Percentiles rank a stretch among this genome's conserved stretches.
phyloP scores from a whole-genome alignment of 2,797 vertebrate species.

The Microcaecilia unicolor region DNA sequence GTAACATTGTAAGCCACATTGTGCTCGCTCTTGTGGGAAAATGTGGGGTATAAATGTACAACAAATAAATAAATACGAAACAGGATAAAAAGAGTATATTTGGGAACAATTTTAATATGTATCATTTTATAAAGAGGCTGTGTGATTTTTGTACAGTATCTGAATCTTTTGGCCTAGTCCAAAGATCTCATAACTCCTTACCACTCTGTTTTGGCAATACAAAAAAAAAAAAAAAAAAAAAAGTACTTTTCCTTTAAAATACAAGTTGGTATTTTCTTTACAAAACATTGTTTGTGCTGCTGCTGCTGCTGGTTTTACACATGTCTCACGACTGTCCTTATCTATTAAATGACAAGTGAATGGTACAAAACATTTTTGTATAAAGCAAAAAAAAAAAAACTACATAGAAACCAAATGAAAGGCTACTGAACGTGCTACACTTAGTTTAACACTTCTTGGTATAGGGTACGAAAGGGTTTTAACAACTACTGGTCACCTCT shows the following conservation, averaged over 20 bases:
- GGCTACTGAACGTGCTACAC: slow-evolving; percentile 29
- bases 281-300: too few species aligned
- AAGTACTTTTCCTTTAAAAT: slow-evolving; percentile 46
- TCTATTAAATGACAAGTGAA: slow-evolving; percentile 52
- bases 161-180: slow-evolving; percentile 40
- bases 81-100: slow-evolving; percentile 29
- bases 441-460: slow-evolving; percentile 49
- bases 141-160: slow-evolving; percentile 29
- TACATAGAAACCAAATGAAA: slow-evolving; percentile 32
- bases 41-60: too few species aligned
- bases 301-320: slow-evolving; percentile 48
- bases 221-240: slow-evolving; percentile 10
- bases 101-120: slow-evolving; percentile 28
- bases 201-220: slow-evolving; percentile 24
- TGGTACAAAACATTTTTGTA: slow-evolving; percentile 52
- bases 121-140: slow-evolving; percentile 26
- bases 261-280: slow-evolving; percentile 49
- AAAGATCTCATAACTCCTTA: slow-evolving; percentile 29
- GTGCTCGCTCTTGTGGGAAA: too few species aligned
- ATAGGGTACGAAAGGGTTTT: slow-evolving; percentile 46
- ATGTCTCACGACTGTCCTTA: slow-evolving; percentile 48
- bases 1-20: too few species aligned
- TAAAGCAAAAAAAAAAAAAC: slow-evolving; percentile 47
- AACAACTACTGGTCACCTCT: slow-evolving; percentile 49
- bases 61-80: too few species aligned